Evolutionary conservation across 1,140 invertebrate species (phyloP).

Genomic region (Temnothorax nylanderi): DNA sequence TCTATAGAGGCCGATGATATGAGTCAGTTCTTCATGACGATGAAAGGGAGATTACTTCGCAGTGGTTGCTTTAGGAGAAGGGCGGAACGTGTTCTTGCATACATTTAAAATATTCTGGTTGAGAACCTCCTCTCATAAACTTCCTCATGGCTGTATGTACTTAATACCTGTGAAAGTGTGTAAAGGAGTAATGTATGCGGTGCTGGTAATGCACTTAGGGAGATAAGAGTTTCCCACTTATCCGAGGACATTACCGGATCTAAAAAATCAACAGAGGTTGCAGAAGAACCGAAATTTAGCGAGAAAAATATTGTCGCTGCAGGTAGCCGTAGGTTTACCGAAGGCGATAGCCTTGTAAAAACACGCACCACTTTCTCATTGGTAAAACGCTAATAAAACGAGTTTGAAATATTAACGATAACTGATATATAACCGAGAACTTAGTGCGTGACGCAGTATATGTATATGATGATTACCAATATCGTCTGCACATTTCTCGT

Average conservation of each 20-base stretch:
- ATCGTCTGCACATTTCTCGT: neutral
- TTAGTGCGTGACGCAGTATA: neutral
- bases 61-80: constrained; percentile 74
- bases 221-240: constrained; percentile 75
- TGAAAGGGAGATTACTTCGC: constrained; percentile 75
- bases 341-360: constrained; percentile 1
- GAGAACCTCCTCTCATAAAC: constrained; percentile 70
- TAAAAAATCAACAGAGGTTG: constrained; percentile 72
- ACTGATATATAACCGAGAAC: neutral
- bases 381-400: neutral
- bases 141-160: constrained; percentile 69
- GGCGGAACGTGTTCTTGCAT: constrained; percentile 76
- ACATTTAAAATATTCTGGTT: constrained; percentile 76
- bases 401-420: neutral
- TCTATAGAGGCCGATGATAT: constrained; percentile 62
- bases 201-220: constrained; percentile 75
- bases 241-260: constrained; percentile 67
- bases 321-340: neutral
- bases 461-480: neutral
- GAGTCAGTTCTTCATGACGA: constrained; percentile 73
- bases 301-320: constrained; percentile 41
- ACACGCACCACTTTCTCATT: neutral
- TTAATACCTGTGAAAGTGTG: constrained; percentile 67
- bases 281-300: constrained; percentile 67
- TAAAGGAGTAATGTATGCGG: constrained; percentile 71